Evolutionary conservation across 1,140 invertebrate species (phyloP).

Genomic region (Brachionus rubens): DNA sequence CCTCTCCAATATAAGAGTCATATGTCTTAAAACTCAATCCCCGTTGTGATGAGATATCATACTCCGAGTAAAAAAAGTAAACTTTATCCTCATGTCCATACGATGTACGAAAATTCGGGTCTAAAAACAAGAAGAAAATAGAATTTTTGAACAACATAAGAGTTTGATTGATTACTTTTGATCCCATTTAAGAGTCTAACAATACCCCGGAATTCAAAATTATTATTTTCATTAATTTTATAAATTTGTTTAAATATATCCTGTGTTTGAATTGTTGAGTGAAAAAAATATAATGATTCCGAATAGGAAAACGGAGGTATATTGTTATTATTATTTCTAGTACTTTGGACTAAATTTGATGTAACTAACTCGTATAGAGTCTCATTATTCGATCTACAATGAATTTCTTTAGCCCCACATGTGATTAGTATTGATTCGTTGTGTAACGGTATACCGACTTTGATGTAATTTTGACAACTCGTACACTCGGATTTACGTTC

Average conservation of each 20-base stretch:
- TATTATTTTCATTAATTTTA: background rate
- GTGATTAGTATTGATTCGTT: constrained; percentile 3
- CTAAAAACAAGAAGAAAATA: background rate
- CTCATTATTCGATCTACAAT: background rate
- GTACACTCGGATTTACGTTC: background rate
- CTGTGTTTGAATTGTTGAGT: background rate
- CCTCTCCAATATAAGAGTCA: constrained; percentile 25
- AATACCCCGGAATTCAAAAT: too few species aligned
- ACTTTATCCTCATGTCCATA: constrained; percentile 27
- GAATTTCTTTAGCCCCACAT: background rate
- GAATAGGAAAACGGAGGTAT: background rate
- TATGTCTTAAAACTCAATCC: constrained; percentile 1
- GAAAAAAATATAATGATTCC: constrained; percentile 36
- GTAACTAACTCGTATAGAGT: background rate
- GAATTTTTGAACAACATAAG: too few species aligned
- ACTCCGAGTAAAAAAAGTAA: constrained; percentile 19
- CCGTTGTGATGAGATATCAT: background rate
- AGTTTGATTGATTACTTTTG: too few species aligned
- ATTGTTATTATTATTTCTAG: background rate
- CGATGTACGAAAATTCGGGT: constrained; percentile 5
- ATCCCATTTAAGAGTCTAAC: too few species aligned
- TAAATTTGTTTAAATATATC: constrained; percentile 26
- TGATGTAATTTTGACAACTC: background rate
- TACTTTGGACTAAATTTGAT: background rate
- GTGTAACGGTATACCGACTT: background rate